A percentile compares a stretch with the other conserved stretches of the same genome.
These are phyloP conservation scores for Stichopus chloronotus DNA, from an alignment of 35 echinoderm and acorn worm genomes.

Conservation along the genomic window DNA sequence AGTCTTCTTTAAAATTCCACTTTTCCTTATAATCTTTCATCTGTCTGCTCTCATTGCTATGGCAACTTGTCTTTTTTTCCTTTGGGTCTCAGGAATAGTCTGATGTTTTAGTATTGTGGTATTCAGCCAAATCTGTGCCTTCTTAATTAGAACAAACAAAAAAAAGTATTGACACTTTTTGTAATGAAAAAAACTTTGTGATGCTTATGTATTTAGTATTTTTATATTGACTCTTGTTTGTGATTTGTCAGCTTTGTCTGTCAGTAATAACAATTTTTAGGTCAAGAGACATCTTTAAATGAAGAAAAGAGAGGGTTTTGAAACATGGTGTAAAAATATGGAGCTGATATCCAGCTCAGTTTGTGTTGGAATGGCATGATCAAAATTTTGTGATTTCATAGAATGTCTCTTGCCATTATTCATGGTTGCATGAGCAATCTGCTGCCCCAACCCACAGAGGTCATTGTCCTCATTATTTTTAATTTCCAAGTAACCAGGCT, in stretches of 20 bases:
- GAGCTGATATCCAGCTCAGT: no score
- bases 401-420: no score
- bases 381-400: no score
- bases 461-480: no score
- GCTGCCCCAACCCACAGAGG: no score
- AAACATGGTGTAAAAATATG: no score
- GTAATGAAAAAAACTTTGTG: background rate
- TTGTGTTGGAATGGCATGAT: no score
- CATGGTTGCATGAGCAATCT: no score
- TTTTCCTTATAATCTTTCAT: background rate
- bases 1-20: no score
- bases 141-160: background rate
- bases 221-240: background rate
- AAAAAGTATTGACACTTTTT: background rate
- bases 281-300: no score
- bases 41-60: background rate
- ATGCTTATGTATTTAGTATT: background rate
- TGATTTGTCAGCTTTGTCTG: background rate
- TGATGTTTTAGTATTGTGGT: conserved; percentile 28
- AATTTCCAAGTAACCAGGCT: no score
- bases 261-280: background rate
- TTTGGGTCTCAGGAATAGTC: background rate
- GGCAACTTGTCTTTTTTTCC: background rate
- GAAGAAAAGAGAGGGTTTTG: no score
- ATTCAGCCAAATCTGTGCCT: conserved; percentile 49